A percentile compares a stretch with the other conserved stretches of the same genome.
Conservation (phyloP, 2,888 invertebrate species). For the Epirrita christyi region DNA sequence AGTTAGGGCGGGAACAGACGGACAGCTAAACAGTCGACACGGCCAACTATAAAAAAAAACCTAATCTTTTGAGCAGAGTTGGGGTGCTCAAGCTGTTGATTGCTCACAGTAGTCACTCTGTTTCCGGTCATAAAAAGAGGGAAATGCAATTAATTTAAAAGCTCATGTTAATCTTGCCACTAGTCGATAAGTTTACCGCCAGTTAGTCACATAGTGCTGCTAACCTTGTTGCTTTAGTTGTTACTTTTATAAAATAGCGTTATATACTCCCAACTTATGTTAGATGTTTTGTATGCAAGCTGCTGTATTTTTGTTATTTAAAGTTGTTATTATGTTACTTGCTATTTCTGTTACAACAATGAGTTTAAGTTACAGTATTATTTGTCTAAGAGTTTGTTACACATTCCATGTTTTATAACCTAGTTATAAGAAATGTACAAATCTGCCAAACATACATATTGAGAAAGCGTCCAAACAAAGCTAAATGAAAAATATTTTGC, state of each 20-base stretch:
- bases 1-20: slow-evolving; percentile 9
- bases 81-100: neutral
- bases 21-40: neutral
- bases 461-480: slow-evolving; percentile 52
- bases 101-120: neutral
- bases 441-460: slow-evolving; percentile 47
- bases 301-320: slow-evolving; percentile 15
- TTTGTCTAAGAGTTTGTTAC: slow-evolving; percentile 28
- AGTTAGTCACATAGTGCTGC: slow-evolving; percentile 26
- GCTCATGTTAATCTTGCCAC: slow-evolving; percentile 66
- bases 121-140: slow-evolving; percentile 1
- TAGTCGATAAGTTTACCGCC: slow-evolving; percentile 40
- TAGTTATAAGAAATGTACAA: slow-evolving; percentile 56
- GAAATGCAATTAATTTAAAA: slow-evolving; percentile 42
- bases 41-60: neutral
- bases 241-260: slow-evolving; percentile 6
- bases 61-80: neutral
- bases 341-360: slow-evolving; percentile 10
- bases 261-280: neutral
- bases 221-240: slow-evolving; percentile 22
- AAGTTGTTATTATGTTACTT: slow-evolving; percentile 19
- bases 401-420: slow-evolving; percentile 36
- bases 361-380: slow-evolving; percentile 38
- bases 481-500: slow-evolving; percentile 41
- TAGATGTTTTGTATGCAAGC: neutral